A percentile compares a stretch with the other conserved stretches of the same genome.
Evolutionary conservation across 2,113 vertebrate species (phyloP).

Genomic region (Castor canadensis): DNA sequence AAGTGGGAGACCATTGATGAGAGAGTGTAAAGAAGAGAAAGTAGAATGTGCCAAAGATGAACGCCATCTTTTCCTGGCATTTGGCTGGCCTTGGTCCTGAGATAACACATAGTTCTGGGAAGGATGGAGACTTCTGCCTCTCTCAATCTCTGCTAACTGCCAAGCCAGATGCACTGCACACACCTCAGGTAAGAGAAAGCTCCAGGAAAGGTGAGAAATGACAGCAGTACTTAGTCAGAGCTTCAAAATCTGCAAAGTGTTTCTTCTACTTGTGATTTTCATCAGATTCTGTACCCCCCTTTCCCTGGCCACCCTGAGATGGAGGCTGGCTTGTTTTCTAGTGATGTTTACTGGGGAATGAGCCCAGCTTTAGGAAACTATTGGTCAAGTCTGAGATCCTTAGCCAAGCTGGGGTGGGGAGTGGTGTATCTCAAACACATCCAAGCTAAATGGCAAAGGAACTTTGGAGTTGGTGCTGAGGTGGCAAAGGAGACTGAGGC

Average conservation of each 20-base stretch:
- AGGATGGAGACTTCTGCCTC: background rate
- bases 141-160: background rate
- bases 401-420: background rate
- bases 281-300: background rate
- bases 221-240: background rate
- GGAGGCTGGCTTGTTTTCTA: background rate
- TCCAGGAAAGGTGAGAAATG: too few species aligned
- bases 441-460: background rate
- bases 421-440: background rate
- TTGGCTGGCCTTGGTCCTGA: background rate
- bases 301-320: background rate
- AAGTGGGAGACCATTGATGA: background rate
- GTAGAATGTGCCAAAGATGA: background rate
- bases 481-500: background rate
- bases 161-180: background rate
- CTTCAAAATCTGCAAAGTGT: background rate
- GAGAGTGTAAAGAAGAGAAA: background rate
- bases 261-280: background rate
- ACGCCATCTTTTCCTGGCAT: background rate
- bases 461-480: background rate
- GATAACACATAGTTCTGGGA: background rate
- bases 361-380: background rate
- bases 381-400: background rate
- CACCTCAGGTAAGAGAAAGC: background rate
- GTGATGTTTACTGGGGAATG: background rate